phyloP scores from a whole-genome alignment of 2,797 vertebrate species.

The Sebastiscus tertius region DNA sequence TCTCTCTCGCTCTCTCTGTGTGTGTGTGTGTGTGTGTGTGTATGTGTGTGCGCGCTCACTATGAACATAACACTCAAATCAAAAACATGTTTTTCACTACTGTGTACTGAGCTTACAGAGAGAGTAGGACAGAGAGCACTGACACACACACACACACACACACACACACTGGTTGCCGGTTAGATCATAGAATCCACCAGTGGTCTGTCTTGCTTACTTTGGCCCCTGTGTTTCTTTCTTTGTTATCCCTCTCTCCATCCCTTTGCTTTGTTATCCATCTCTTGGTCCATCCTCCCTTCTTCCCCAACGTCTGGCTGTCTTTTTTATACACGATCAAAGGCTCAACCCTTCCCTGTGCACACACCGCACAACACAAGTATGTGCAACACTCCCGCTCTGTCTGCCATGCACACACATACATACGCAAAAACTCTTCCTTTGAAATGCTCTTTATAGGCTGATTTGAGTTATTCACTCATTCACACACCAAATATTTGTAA shows the following conservation, averaged over 20 bases:
- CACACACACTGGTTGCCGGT: slow-evolving; percentile 20
- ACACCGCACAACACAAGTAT: background rate
- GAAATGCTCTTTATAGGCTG: background rate
- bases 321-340: slow-evolving; percentile 60
- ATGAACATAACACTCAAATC: slow-evolving; percentile 40
- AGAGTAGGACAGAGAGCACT: background rate
- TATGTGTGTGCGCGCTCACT: slow-evolving; percentile 9
- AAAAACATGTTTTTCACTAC: slow-evolving; percentile 76
- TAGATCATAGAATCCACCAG: slow-evolving; percentile 52
- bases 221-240: slow-evolving; percentile 48
- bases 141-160: background rate
- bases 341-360: slow-evolving; percentile 29
- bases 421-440: background rate
- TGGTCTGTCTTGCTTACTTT: slow-evolving; percentile 68
- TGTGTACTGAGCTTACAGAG: slow-evolving; percentile 23
- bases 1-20: too few relatives aligned
- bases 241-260: slow-evolving; percentile 66
- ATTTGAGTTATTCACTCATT: background rate
- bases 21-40: background rate
- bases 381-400: background rate
- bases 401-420: background rate
- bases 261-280: slow-evolving; percentile 53
- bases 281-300: slow-evolving; percentile 30
- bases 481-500: background rate
- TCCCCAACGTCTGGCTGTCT: slow-evolving; percentile 32